Evolutionary conservation across 2,888 invertebrate genomes (phyloP).

Genomic region (Chloromyia formosa): DNA sequence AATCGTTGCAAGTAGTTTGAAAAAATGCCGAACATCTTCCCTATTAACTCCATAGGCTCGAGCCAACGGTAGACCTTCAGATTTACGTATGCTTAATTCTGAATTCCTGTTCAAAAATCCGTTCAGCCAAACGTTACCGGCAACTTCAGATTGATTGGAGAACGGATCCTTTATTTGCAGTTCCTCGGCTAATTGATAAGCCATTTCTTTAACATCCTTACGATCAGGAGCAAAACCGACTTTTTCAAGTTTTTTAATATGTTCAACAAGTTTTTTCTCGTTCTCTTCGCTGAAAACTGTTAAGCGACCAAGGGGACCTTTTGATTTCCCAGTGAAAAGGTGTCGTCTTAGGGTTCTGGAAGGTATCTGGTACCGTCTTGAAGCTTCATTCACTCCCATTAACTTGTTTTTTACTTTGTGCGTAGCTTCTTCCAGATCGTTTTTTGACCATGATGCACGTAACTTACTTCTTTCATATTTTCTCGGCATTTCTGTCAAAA

Average conservation of each 20-base stretch:
- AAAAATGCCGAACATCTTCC: slow-evolving; percentile 51
- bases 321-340: slow-evolving; percentile 2
- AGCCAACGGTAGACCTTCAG: slow-evolving; percentile 54
- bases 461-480: neutral
- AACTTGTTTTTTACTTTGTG: neutral
- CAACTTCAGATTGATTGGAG: neutral
- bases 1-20: slow-evolving; percentile 52
- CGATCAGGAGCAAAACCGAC: slow-evolving; percentile 52
- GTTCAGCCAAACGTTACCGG: slow-evolving; percentile 10
- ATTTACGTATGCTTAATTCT: slow-evolving; percentile 54
- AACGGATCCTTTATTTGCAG: neutral
- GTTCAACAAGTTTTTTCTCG: slow-evolving; percentile 49
- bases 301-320: slow-evolving; percentile 44
- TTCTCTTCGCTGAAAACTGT: slow-evolving; percentile 31
- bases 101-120: slow-evolving; percentile 17
- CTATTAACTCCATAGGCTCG: slow-evolving; percentile 53
- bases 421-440: neutral
- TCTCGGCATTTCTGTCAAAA: neutral
- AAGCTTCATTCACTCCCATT: slow-evolving; percentile 26
- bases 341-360: slow-evolving; percentile 31
- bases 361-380: slow-evolving; percentile 3
- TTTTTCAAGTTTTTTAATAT: slow-evolving; percentile 51
- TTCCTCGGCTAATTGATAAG: slow-evolving; percentile 53
- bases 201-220: slow-evolving; percentile 51
- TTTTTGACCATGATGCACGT: neutral